phyloP scores from a whole-genome alignment of 2,113 vertebrate genomes.

The Sylvia atricapilla region DNA sequence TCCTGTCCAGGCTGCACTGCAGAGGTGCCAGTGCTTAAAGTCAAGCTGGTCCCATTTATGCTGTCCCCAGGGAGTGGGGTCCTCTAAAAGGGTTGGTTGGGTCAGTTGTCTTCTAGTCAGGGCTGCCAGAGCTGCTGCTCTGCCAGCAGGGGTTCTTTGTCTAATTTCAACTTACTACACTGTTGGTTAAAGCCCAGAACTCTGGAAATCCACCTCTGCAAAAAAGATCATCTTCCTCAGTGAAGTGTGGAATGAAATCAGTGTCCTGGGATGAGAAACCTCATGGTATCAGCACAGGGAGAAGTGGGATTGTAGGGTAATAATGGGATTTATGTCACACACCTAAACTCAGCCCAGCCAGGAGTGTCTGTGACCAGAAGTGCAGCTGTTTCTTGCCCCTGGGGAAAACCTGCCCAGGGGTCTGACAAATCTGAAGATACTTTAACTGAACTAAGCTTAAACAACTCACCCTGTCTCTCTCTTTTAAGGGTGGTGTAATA shows the following conservation, averaged over 20 bases:
- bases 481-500: conserved; percentile 88
- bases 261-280: background rate
- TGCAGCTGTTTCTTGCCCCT: background rate
- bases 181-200: background rate
- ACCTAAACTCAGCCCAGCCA: background rate
- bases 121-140: background rate
- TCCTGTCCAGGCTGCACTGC: background rate
- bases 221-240: background rate
- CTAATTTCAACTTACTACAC: background rate
- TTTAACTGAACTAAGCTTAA: background rate
- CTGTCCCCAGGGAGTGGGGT: background rate
- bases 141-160: background rate
- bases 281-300: background rate
- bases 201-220: background rate
- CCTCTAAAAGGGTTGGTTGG: background rate
- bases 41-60: background rate
- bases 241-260: background rate
- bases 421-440: background rate
- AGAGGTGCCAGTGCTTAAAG: background rate
- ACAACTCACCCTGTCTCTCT: conserved; percentile 49
- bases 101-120: background rate
- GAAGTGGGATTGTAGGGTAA: background rate
- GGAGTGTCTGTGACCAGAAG: background rate
- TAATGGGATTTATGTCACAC: too few species aligned
- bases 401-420: background rate